Evolutionary conservation across 1,140 invertebrate genomes (phyloP), one percentile per base, ranked within the genome.

Genomic region (Nomia melanderi): DNA sequence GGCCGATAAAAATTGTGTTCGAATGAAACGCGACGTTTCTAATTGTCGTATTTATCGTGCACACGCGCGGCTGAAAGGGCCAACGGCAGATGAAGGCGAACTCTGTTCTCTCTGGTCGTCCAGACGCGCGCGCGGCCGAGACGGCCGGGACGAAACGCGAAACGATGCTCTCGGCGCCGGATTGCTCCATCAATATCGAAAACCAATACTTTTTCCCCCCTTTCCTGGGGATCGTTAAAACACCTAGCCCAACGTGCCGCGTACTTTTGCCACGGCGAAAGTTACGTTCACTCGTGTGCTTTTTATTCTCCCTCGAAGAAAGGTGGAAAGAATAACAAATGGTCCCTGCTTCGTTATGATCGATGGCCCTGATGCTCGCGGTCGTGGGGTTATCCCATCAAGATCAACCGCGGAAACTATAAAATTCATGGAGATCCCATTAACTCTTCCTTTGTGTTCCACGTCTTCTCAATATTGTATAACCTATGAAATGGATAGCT

Each of bases 41-140:
- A 72, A 72, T 72, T 72, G 70, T 36, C 70, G 57, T 47, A 72
- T 72, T 72, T 72, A 72, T 71, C 44, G 67, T 25, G 20, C 56
- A 36, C 8, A 12, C 5, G 36, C 36, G 33, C 57, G 27, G 44
- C n/a, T n/a, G n/a, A n/a, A 14, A 63, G 59, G 23, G 41, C 70
- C 57, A 63, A 71, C 1, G 20, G 29, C 27, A 36, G 33, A 9
- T 14, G 33, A 54, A 59, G 54, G n/a, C n/a, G n/a, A 33, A 33
- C 11, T 9, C 20, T 27, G 50, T 36, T 67, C n/a, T n/a, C n/a
- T n/a, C n/a, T n/a, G n/a, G n/a, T n/a, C n/a, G n/a, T 67, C 65
- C n/a, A 53, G 14, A 33, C 50, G 36, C 6, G 29, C 1, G 1
- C 31, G n/a, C n/a, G n/a, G n/a, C n/a, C n/a, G n/a, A n/a, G n/a